These are phyloP conservation scores for Meghimatium bilineatum DNA, from an alignment of 2,888 invertebrate genomes.

Conservation along the genomic window DNA sequence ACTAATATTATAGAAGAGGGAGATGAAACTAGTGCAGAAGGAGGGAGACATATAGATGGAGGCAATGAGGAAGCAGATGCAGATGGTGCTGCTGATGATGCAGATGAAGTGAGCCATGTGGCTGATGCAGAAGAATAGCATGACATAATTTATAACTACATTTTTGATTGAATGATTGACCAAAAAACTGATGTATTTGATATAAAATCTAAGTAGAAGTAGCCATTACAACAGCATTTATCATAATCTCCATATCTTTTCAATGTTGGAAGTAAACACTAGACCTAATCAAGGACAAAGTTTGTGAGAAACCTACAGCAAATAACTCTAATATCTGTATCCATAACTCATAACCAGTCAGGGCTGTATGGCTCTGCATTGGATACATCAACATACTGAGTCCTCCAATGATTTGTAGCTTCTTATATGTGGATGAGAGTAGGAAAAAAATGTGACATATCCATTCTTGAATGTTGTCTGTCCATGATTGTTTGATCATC, in stretches of 20 bases:
- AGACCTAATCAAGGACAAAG: not conserved
- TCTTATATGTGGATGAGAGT: too few relatives aligned
- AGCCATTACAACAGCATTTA: not conserved
- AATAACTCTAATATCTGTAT: not conserved
- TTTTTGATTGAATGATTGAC: not conserved
- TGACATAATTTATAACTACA: not conserved
- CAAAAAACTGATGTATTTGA: not conserved
- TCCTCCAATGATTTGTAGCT: too few relatives aligned
- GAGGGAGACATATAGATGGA: slow-evolving; percentile 22
- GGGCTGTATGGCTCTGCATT: too few relatives aligned
- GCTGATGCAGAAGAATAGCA: slow-evolving; percentile 38
- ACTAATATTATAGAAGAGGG: slow-evolving; percentile 17
- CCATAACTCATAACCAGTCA: too few relatives aligned
- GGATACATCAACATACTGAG: too few relatives aligned
- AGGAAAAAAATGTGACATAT: too few relatives aligned
- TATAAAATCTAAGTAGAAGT: too few relatives aligned
- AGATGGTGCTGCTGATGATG: slow-evolving; percentile 41
- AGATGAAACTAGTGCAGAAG: slow-evolving; percentile 15
- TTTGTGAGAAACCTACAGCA: not conserved
- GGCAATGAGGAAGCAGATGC: slow-evolving; percentile 39
- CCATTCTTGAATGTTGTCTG: too few relatives aligned
- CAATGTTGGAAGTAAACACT: not conserved
- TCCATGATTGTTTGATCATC: too few relatives aligned
- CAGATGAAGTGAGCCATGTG: slow-evolving; percentile 28
- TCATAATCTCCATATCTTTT: not conserved